Conservation (phyloP, 2,888 invertebrate species). For the Psylliodes chrysocephalus region DNA sequence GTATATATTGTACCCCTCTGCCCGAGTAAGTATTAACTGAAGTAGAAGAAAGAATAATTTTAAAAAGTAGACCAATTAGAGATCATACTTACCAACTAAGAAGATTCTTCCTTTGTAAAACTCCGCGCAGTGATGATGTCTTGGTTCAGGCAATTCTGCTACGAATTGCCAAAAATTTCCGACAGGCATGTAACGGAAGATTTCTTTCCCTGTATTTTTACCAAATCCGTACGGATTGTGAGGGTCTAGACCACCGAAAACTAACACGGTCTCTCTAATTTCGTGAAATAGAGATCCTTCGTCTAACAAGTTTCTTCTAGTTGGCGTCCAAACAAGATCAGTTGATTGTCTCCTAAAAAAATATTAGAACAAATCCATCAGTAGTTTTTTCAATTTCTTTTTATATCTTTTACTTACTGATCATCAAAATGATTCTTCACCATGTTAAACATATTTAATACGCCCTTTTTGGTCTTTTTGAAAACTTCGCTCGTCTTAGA, state of each 20-base stretch:
- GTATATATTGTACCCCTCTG: too few species aligned
- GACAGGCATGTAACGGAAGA: slow-evolving; percentile 70
- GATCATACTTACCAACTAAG: slow-evolving; percentile 73
- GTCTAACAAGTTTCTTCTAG: slow-evolving; percentile 44
- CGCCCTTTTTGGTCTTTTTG: slow-evolving; percentile 17
- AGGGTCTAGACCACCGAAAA: slow-evolving; percentile 78
- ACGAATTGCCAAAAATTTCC: slow-evolving; percentile 75
- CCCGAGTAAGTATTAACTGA: too few species aligned
- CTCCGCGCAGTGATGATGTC: slow-evolving; percentile 75
- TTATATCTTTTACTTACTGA: slow-evolving; percentile 17
- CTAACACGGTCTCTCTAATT: slow-evolving; percentile 68
- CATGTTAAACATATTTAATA: slow-evolving; percentile 26
- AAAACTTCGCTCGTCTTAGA: not conserved
- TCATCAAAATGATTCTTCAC: slow-evolving; percentile 4
- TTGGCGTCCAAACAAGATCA: not conserved
- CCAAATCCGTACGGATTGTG: slow-evolving; percentile 68
- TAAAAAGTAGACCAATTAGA: too few species aligned
- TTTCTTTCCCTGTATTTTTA: slow-evolving; percentile 72
- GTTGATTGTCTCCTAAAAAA: slow-evolving; percentile 7
- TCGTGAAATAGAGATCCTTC: slow-evolving; percentile 40
- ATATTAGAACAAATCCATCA: too few species aligned
- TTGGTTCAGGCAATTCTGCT: slow-evolving; percentile 75
- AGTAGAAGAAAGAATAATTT: too few species aligned
- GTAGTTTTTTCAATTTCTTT: not conserved
- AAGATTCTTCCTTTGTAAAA: slow-evolving; percentile 74